A percentile compares a stretch with the other conserved stretches of the same genome.
Evolutionary conservation across 2,888 invertebrate genomes (phyloP).

Genomic region (Andrena fulva): DNA sequence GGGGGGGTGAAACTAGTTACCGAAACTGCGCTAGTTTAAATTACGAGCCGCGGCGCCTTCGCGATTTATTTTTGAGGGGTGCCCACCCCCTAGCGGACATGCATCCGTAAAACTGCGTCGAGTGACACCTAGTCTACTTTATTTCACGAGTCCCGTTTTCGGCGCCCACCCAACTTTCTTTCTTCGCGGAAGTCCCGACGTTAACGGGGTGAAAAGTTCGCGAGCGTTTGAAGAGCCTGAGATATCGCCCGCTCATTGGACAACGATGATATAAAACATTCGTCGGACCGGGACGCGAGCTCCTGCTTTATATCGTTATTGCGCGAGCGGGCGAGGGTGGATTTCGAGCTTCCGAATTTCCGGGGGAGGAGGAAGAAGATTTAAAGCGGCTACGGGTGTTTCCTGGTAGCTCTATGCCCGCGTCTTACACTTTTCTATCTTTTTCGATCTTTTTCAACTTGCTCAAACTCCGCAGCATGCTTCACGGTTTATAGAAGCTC

Average conservation of each 20-base stretch:
- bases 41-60: constrained; percentile 81
- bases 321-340: not conserved
- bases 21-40: constrained; percentile 84
- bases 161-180: constrained; percentile 56
- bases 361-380: constrained; percentile 12
- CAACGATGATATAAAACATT: constrained; percentile 63
- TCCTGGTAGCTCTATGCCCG: no score
- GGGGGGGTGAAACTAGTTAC: constrained; percentile 81
- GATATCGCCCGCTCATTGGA: constrained; percentile 66
- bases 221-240: constrained; percentile 55
- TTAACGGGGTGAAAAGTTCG: constrained; percentile 71
- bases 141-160: constrained; percentile 67
- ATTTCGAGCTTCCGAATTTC: constrained; percentile 4
- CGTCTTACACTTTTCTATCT: no score
- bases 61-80: constrained; percentile 80
- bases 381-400: not conserved
- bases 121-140: constrained; percentile 63
- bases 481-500: no score
- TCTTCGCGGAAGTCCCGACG: constrained; percentile 59
- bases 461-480: no score
- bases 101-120: constrained; percentile 55
- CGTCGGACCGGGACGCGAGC: constrained; percentile 21
- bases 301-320: constrained; percentile 53
- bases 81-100: constrained; percentile 16
- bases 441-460: no score